Conservation (phyloP, 1,140 invertebrate genomes). For the Drosophila lini region DNA sequence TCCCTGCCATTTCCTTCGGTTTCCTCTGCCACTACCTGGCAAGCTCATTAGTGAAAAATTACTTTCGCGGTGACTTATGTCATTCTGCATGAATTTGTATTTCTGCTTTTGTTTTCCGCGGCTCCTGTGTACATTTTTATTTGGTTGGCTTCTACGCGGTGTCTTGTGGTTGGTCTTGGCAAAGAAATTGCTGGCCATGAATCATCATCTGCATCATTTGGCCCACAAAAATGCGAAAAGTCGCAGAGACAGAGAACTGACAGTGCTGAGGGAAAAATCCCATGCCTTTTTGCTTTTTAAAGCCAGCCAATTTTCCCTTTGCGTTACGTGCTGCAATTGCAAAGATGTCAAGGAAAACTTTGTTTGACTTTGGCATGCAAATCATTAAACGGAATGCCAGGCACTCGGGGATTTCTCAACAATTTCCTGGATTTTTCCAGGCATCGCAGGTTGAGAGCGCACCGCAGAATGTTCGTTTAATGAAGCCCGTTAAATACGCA, state of each 20-base stretch:
- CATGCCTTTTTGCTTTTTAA: slow-evolving; percentile 26
- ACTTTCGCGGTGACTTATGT: slow-evolving; percentile 82
- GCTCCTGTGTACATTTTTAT: slow-evolving; percentile 14
- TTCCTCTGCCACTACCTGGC: slow-evolving; percentile 38
- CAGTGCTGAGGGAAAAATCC: slow-evolving; percentile 28
- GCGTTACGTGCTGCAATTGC: slow-evolving; percentile 76
- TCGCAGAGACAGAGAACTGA: slow-evolving; percentile 20
- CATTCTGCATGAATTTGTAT: slow-evolving; percentile 79
- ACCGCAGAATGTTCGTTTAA: slow-evolving; percentile 49
- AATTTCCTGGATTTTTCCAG: slow-evolving; percentile 13
- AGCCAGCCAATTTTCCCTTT: slow-evolving; percentile 61
- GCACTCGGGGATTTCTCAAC: slow-evolving; percentile 33
- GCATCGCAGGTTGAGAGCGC: slow-evolving; percentile 1
- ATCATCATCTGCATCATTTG: slow-evolving; percentile 69
- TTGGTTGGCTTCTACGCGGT: slow-evolving; percentile 23
- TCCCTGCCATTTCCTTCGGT: slow-evolving; percentile 9
- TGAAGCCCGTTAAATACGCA: slow-evolving; percentile 47
- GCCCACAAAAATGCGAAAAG: slow-evolving; percentile 20
- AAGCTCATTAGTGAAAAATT: slow-evolving; percentile 83
- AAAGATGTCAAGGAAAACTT: slow-evolving; percentile 61
- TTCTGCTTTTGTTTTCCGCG: slow-evolving; percentile 67
- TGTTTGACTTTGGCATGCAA: slow-evolving; percentile 53
- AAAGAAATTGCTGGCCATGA: slow-evolving; percentile 68
- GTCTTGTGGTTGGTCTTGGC: slow-evolving; percentile 38
- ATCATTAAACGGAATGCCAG: slow-evolving; percentile 60